Conservation (phyloP, 2,113 vertebrate species). For the Pipra filicauda region DNA sequence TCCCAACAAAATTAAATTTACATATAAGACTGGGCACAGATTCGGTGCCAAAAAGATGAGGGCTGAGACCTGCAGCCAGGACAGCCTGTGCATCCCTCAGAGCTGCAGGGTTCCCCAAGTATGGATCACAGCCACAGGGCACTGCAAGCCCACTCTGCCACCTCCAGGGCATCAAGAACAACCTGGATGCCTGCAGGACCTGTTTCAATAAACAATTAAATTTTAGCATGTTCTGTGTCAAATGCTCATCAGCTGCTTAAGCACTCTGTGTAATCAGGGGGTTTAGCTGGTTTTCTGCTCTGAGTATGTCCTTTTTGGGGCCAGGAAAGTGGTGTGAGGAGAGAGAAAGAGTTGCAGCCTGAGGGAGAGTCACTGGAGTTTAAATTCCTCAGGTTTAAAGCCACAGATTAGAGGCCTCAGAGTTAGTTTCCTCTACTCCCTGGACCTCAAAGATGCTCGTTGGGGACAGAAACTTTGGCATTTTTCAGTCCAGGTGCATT, state of each 20-base stretch:
- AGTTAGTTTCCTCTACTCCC: background rate
- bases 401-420: background rate
- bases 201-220: background rate
- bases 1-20: slow-evolving; percentile 36
- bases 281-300: background rate
- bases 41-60: background rate
- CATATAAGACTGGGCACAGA: background rate
- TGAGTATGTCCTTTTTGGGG: background rate
- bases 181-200: rapidly evolving
- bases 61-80: background rate
- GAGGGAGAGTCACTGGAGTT: background rate
- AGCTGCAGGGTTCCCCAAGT: background rate
- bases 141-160: rapidly evolving
- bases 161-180: background rate
- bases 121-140: background rate
- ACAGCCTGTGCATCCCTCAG: rapidly evolving
- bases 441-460: background rate
- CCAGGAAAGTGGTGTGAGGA: background rate
- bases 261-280: background rate
- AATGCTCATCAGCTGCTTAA: background rate
- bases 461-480: background rate
- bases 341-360: background rate
- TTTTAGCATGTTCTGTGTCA: background rate
- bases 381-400: background rate
- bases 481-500: background rate